Base-by-base conservation (phyloP, 1,140 invertebrate genomes). In the Gryon sp. region DNA sequence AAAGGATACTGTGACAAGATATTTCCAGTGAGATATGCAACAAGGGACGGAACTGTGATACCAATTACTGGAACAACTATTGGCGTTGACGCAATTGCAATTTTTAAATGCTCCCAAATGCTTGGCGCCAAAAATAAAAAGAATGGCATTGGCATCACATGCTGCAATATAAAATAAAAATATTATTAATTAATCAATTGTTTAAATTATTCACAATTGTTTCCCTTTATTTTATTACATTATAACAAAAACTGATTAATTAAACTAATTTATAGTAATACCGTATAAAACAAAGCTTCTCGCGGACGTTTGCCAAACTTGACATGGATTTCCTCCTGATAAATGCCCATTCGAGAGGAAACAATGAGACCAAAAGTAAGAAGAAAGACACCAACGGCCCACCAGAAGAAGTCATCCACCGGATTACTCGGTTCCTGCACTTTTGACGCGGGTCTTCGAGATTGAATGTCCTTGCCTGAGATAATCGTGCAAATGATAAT, bases 281-380 rank as follows among this genome's bases (percentile, higher is more conserved):
- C 92, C 70, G 96, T 98, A 83, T 96, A 99, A 88, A 94, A 99
- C 7, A 99, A 89, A 9, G 98, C 96, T 90, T 99, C 98, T 75
- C 93, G 91, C 0, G 98, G 95, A 91, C 98, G 94, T 89, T 99
- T 99, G 45, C 98, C 98, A 89, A 95, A 94, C 57, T 92, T 92
- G 60, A 90, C 89, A 83, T 97, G 97, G 2, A 99, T 87, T 5
- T 92, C 92, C 89, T 99, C 98, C 90, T 99, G 98, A 86, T 95
- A 98, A 65, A 99, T 96, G 1, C 98, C 98, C 95, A 99, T 97
- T 62, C 95, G 90, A 4, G 98, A 97, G 0, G 98, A 99, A 55
- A 98, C 90, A 68, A 99, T 94, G 22, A 99, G 87, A 0, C 97
- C 97, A 65, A 95, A 90, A 0, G 95, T 96, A 7, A 99, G 88